Base-by-base conservation (phyloP, 2,113 vertebrate species). In the Salvelinus fontinalis region DNA sequence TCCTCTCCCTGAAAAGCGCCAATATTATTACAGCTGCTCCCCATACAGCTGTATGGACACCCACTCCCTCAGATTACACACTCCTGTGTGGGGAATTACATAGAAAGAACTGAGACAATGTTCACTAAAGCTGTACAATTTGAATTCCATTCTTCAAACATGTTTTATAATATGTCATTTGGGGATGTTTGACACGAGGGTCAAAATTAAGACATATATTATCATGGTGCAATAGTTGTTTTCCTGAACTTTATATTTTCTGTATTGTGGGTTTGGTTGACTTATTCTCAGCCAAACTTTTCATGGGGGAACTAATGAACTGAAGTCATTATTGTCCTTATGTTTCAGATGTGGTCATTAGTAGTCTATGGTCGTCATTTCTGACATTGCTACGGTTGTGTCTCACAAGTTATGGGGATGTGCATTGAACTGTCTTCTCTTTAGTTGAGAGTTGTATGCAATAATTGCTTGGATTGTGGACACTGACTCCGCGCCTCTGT, bases 1-100 rank as follows among this genome's bases (percentile, higher is more conserved):
- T 59, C 24, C 51, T 88, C 87, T 89, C 84, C 85, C 87, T 85
- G 82, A 81, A 89, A 86, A 83, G 84, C 79, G 73, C 85, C 83
- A 68, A 88, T 90, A n/a, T n/a, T 22, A 62, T 89, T 87, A 68
- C 78, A 76, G 60, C 80, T 83, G 80, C 89, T 89, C 86, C 90
- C 85, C 88, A 90, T 87, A 82, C 90, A 92, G 91, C 91, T 91
- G 87, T 88, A 92, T 92, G 90, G 90, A 91, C 91, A 92, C 89
- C 83, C 82, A 76, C 82, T 90, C 89, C 89, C 86, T 83, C n/a
- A 70, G 18, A 70, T 5, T 13, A 26, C 65, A 67, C 5, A 34
- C 18, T 31, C 18, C 12, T 31, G 31, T 27, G 18, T 44, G 26
- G 51, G 51, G 51, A 54, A 14, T 54, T 16, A 7, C 1, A 54